Evolutionary conservation across 2,797 vertebrate species (phyloP), one percentile per base, ranked within the genome.

Genomic region (Saguinus oedipus): DNA sequence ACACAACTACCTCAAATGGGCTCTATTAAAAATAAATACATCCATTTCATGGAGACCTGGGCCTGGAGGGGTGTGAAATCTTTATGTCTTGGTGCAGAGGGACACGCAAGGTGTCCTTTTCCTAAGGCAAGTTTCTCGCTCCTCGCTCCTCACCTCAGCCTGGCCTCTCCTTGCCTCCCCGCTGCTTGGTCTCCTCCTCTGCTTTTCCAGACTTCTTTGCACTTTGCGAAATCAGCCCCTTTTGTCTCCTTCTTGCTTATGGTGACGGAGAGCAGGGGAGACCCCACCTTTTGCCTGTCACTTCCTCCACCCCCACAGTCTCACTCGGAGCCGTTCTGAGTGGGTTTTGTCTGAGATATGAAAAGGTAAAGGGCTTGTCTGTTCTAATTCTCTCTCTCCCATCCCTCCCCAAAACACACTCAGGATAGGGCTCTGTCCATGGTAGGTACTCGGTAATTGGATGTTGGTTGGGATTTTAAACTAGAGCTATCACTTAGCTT

Each of bases 1-100:
- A 94, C 95, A 92, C 59, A 96, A 48, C 94, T 42, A 75, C 0
- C 5, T 95, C 92, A 96, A 94, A 97, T 95, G 64, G 79, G 81
- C 50, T 93, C 88, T 91, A 91, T 95, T 97, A 95, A 96, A 97
- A 97, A 96, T 94, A 94, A 97, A 79, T 91, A 95, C 81, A 61
- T 80, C 92, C 93, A 74, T 94, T 92, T 96, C 5, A 55, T 4
- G 44, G 39, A 80, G 42, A 94, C 85, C 82, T 0, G 8, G 88
- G 57, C 64, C 78, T 50, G 26, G 46, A n/a, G 76, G 93, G 44
- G 44, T n/a, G 57, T 22, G 44, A 82, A 64, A 90, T 53, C 85
- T 94, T 93, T 33, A 90, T 93, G 93, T 46, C 0, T 1, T 0
- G 11, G 2, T 64, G 68, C 22, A 15, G 50, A 50, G 20, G 95